These are phyloP conservation scores for Orchesella cincta DNA, from an alignment of 1,140 invertebrate species.

Conservation along the genomic window DNA sequence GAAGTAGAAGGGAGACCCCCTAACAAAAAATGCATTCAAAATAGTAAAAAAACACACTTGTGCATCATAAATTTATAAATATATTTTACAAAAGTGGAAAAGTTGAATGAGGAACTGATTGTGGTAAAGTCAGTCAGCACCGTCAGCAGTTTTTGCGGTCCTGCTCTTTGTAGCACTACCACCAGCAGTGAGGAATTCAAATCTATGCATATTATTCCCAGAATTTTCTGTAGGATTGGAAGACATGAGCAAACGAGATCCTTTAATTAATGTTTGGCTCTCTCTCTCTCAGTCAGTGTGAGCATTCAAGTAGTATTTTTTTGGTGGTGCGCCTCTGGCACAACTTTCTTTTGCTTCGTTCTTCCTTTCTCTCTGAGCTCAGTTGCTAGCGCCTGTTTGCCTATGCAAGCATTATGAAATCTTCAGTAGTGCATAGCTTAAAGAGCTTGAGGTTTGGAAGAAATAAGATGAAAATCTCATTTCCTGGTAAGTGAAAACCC, in stretches of 20 bases:
- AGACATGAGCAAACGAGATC: background rate
- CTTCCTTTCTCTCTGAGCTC: background rate
- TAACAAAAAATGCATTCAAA: too few species aligned
- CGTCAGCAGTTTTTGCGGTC: too few species aligned
- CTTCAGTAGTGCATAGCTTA: too few species aligned
- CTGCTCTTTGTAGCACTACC: too few species aligned
- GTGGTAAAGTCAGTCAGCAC: too few species aligned
- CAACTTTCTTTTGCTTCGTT: background rate
- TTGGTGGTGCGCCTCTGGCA: background rate
- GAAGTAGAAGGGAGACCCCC: too few species aligned
- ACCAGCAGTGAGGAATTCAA: too few species aligned
- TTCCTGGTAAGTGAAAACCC: background rate
- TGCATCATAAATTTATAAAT: too few species aligned
- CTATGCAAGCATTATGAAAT: background rate
- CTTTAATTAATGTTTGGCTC: background rate
- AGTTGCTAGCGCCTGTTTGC: background rate
- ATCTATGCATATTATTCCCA: background rate
- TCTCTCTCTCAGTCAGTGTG: background rate
- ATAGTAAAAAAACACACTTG: too few species aligned
- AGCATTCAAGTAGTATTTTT: background rate
- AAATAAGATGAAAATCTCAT: background rate
- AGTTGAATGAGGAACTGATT: too few species aligned
- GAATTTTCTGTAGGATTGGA: background rate
- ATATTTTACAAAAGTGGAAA: too few species aligned
- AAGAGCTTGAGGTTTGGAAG: background rate